A percentile compares a stretch with the other conserved stretches of the same genome.
phyloP scores from a whole-genome alignment of 1,140 invertebrate genomes.

The Drosophila asahinai region DNA sequence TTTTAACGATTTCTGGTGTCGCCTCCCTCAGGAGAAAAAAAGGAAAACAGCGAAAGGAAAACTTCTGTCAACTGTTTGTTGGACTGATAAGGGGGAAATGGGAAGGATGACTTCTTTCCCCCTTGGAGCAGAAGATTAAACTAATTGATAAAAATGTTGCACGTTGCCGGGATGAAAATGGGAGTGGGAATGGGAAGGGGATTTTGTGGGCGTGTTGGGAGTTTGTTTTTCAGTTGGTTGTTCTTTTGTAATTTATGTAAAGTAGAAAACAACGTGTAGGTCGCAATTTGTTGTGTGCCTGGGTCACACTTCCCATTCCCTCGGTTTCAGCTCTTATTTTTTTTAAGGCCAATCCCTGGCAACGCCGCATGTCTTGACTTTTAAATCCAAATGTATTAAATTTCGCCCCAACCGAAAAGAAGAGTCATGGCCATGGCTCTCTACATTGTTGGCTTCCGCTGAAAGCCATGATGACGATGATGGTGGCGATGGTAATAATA shows the following conservation, averaged over 20 bases:
- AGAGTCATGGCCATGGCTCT: conserved; percentile 43
- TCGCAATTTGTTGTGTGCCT: conserved; percentile 75
- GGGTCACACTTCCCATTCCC: conserved; percentile 49
- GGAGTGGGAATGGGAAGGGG: conserved; percentile 26
- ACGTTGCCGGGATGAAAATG: conserved; percentile 51
- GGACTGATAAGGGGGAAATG: conserved; percentile 28
- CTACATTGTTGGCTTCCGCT: conserved; percentile 48
- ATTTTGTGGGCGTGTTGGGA: conserved; percentile 44
- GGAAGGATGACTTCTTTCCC: conserved; percentile 9
- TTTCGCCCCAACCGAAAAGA: conserved; percentile 56
- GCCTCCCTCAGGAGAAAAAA: conserved; percentile 5
- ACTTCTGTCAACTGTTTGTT: conserved; percentile 65
- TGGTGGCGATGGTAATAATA: conserved; percentile 24
- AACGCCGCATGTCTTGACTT: conserved; percentile 81
- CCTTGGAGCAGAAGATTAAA: conserved; percentile 71
- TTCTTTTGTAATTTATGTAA: conserved; percentile 81
- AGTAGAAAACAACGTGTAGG: conserved; percentile 77
- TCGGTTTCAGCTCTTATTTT: too few relatives aligned
- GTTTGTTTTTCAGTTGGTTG: conserved; percentile 43
- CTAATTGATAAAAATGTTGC: conserved; percentile 83
- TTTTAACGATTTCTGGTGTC: conserved; percentile 71
- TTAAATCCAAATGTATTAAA: conserved; percentile 84
- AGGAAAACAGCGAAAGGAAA: conserved; percentile 16
- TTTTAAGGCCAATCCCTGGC: conserved; percentile 53
- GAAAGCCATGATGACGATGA: conserved; percentile 27